phyloP scores from a whole-genome alignment of 2,113 vertebrate genomes.

The Serilophus lunatus region DNA sequence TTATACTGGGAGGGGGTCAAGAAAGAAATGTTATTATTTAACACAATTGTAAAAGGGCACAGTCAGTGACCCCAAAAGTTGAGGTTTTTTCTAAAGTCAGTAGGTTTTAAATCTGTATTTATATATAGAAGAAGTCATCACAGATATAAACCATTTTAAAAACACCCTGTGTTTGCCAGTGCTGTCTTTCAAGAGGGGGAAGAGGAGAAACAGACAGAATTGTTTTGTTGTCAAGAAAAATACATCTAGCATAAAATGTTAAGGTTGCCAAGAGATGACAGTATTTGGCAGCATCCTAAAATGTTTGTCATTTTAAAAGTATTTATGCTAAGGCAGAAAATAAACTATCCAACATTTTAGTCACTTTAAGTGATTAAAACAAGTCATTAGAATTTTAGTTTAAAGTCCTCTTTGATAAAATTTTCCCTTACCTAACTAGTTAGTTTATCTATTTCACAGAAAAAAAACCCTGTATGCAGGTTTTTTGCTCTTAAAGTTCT shows the following conservation, averaged over 20 bases:
- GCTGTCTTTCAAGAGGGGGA: constrained; percentile 53
- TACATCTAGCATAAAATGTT: constrained; percentile 72
- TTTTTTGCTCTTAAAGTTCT: constrained; percentile 36
- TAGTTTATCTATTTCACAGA: not conserved
- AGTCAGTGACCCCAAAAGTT: not conserved
- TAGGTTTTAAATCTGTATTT: constrained; percentile 39
- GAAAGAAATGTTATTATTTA: constrained; percentile 28
- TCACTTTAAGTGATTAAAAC: constrained; percentile 70
- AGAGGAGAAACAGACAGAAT: constrained; percentile 51
- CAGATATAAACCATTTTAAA: constrained; percentile 47
- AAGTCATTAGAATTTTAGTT: constrained; percentile 64
- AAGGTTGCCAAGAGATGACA: constrained; percentile 84
- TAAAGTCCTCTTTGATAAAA: constrained; percentile 49
- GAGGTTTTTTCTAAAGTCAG: not conserved
- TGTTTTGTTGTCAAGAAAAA: constrained; percentile 80
- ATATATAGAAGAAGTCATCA: constrained; percentile 40
- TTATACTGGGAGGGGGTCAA: constrained; percentile 9
- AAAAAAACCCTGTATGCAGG: not conserved
- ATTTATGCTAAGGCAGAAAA: constrained; percentile 90
- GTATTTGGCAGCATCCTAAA: constrained; percentile 85
- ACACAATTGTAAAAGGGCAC: not conserved
- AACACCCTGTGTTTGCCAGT: constrained; percentile 55
- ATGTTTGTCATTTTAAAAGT: constrained; percentile 94
- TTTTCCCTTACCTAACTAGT: constrained; percentile 31
- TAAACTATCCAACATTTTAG: constrained; percentile 81